phyloP scores from a whole-genome alignment of 2,888 invertebrate genomes.

The Tachina lurida region DNA sequence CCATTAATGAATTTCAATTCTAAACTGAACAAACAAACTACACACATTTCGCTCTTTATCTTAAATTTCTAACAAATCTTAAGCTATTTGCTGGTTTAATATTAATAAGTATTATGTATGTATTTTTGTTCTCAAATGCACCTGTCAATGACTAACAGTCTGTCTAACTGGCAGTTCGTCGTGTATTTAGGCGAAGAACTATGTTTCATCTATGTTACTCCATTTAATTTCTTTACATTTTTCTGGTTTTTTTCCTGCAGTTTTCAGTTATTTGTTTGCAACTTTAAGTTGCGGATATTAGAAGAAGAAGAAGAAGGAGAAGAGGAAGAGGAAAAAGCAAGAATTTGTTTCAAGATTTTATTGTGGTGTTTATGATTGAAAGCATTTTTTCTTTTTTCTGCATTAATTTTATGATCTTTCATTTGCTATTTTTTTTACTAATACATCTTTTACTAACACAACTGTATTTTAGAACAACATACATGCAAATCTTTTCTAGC shows the following conservation, averaged over 20 bases:
- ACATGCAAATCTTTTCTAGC: not conserved
- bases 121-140: constrained; percentile 46
- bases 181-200: constrained; percentile 49
- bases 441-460: too few species aligned
- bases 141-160: constrained; percentile 52
- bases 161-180: constrained; percentile 43
- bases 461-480: not conserved
- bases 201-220: constrained; percentile 28
- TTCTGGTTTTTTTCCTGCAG: constrained; percentile 6
- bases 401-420: constrained; percentile 63
- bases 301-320: constrained; percentile 1
- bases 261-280: constrained; percentile 30
- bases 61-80: constrained; percentile 32
- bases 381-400: constrained; percentile 56
- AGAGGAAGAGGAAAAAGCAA: not conserved
- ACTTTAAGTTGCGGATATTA: constrained; percentile 42
- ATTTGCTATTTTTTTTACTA: constrained; percentile 8
- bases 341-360: constrained; percentile 68
- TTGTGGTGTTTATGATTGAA: constrained; percentile 70
- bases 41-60: constrained; percentile 35
- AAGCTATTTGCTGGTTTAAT: constrained; percentile 28
- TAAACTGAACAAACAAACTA: constrained; percentile 7
- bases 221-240: constrained; percentile 29
- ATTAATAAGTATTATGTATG: not conserved
- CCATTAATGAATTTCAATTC: constrained; percentile 61